Conservation (phyloP, 2,797 vertebrate species). For the Falco concolor region DNA sequence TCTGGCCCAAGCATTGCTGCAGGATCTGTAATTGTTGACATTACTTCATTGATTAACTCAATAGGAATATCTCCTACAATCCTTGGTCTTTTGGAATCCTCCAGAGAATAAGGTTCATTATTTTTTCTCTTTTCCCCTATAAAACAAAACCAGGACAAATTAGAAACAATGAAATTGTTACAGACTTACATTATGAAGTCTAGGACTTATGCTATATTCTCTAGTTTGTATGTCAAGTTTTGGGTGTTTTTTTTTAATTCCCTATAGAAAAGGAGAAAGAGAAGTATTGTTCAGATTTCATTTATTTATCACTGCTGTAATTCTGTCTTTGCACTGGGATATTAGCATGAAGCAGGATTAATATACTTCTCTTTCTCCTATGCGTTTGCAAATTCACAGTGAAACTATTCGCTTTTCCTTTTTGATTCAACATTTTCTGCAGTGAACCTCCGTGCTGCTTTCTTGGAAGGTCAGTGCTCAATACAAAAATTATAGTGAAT, state of each 20-base stretch:
- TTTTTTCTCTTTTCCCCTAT: constrained; percentile 92
- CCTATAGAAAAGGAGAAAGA: neutral
- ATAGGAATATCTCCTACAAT: constrained; percentile 95
- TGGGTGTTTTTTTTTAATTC: neutral
- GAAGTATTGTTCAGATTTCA: no score
- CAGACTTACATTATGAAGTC: neutral
- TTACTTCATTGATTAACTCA: constrained; percentile 96
- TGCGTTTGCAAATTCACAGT: neutral
- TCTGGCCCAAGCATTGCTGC: constrained; percentile 90
- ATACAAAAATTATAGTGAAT: neutral
- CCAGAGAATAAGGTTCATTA: constrained; percentile 81
- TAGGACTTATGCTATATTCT: neutral
- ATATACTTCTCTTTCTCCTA: neutral
- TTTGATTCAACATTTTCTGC: neutral
- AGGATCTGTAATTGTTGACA: constrained; percentile 97
- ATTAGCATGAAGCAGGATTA: neutral
- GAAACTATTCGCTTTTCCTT: neutral
- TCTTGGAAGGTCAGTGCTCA: neutral
- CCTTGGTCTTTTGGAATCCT: constrained; percentile 87
- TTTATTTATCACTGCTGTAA: neutral
- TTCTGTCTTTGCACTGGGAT: neutral
- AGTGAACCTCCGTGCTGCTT: neutral
- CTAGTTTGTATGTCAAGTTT: neutral
- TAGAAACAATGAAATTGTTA: neutral
- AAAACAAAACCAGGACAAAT: constrained; percentile 27